A percentile compares a stretch with the other conserved stretches of the same genome.
These are phyloP conservation scores for Latrodectus geometricus DNA, from an alignment of 1,140 invertebrate genomes.

Conservation along the genomic window DNA sequence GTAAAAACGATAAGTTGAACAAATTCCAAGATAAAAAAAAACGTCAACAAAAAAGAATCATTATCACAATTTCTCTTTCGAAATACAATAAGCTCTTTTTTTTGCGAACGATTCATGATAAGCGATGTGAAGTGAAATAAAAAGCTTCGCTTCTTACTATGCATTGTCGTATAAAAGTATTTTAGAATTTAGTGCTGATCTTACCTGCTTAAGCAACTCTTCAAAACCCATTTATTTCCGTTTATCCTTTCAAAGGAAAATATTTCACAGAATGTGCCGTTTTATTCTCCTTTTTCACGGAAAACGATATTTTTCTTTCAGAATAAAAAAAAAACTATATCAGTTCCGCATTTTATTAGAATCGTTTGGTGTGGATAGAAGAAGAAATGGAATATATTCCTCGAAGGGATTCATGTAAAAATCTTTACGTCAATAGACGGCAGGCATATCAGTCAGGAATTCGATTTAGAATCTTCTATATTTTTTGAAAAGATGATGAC, in stretches of 20 bases:
- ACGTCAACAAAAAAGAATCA: no score
- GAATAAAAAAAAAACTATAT: conserved; percentile 1
- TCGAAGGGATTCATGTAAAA: conserved; percentile 27
- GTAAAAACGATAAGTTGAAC: no score
- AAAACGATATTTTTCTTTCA: conserved; percentile 13
- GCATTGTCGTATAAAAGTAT: conserved; percentile 21
- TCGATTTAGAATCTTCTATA: conserved; percentile 15
- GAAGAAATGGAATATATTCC: conserved; percentile 22
- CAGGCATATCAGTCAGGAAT: conserved; percentile 3
- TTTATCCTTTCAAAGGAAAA: conserved; percentile 26
- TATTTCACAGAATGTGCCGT: conserved; percentile 31
- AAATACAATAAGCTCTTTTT: no score
- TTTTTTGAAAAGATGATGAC: neutral
- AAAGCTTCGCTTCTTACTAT: conserved; percentile 24
- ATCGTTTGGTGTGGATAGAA: neutral
- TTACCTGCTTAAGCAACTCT: conserved; percentile 52
- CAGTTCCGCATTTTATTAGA: conserved; percentile 32
- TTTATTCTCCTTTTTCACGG: conserved; percentile 27
- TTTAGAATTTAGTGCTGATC: conserved; percentile 40
- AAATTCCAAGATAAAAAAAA: no score
- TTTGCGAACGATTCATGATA: no score
- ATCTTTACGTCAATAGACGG: conserved; percentile 21
- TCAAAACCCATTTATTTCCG: conserved; percentile 43
- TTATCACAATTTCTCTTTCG: no score
- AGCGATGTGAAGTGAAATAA: conserved; percentile 31